phyloP scores from a whole-genome alignment of 2,888 invertebrate genomes.

The Neoaliturus tenellus region DNA sequence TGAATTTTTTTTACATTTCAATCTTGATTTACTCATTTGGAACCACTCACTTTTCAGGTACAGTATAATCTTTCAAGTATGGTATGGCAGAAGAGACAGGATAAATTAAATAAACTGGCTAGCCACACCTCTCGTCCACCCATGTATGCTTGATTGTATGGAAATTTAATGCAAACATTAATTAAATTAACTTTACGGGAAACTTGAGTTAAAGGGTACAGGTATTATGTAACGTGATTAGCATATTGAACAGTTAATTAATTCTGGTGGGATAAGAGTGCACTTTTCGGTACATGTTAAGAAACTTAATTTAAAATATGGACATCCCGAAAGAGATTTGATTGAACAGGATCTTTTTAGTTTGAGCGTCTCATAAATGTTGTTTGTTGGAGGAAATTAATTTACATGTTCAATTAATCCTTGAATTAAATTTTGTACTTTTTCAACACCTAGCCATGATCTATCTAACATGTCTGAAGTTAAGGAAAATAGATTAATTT shows the following conservation, averaged over 20 bases:
- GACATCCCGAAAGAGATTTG: not conserved
- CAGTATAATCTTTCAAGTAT: too few species aligned
- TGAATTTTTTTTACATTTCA: too few species aligned
- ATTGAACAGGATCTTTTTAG: not conserved
- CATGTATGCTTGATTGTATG: not conserved
- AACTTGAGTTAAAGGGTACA: not conserved
- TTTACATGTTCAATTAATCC: not conserved
- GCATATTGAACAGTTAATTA: slow-evolving; percentile 9
- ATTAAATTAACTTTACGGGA: slow-evolving; percentile 9
- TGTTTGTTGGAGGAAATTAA: not conserved
- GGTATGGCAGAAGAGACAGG: too few species aligned
- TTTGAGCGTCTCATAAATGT: too few species aligned
- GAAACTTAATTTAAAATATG: not conserved
- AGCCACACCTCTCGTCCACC: not conserved
- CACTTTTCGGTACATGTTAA: not conserved
- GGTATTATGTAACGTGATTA: not conserved
- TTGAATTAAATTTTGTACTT: not conserved
- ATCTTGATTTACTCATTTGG: too few species aligned
- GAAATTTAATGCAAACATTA: slow-evolving; percentile 2
- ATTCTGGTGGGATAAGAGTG: not conserved
- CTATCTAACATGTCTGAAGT: too few species aligned
- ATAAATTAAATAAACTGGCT: not conserved
- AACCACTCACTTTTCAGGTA: too few species aligned
- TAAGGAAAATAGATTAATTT: too few species aligned
- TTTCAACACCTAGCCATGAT: too few species aligned